These are phyloP conservation scores for Euphonia xanthogaster DNA, from an alignment of 2,797 vertebrate species.

Conservation along the genomic window DNA sequence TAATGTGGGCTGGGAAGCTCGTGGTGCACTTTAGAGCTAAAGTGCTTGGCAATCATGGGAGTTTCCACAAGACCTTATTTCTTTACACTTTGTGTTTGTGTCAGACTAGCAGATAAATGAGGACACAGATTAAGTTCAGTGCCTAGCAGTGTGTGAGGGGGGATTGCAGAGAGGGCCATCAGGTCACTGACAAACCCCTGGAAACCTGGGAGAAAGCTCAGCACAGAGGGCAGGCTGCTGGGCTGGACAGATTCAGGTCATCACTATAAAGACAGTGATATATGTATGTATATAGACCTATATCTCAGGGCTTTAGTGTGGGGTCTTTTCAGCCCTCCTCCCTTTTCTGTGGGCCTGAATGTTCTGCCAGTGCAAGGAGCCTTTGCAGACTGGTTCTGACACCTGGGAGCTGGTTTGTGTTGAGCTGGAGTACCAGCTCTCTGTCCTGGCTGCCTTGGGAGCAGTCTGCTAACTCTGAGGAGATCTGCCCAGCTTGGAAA, in stretches of 20 bases:
- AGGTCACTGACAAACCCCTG: background rate
- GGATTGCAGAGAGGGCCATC: background rate
- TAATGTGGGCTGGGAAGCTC: background rate
- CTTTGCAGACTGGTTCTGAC: background rate
- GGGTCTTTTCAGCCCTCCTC: background rate
- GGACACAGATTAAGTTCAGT: background rate
- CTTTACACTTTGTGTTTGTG: background rate
- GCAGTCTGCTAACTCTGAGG: background rate
- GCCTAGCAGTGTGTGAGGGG: rapidly evolving
- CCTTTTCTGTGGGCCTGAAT: background rate
- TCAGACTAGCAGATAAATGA: background rate
- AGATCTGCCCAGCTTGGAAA: background rate
- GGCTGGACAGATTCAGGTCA: background rate
- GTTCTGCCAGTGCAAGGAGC: rapidly evolving
- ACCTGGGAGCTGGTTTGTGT: background rate
- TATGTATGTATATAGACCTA: no score
- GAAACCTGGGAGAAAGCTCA: background rate
- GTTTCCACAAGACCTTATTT: background rate
- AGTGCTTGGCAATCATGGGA: background rate
- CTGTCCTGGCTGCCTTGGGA: background rate
- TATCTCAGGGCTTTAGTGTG: background rate
- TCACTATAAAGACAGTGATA: no score
- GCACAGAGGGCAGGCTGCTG: background rate
- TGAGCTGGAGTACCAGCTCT: rapidly evolving
- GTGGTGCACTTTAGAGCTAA: background rate